A percentile compares a stretch with the other conserved stretches of the same genome.
Evolutionary conservation across 2,113 vertebrate genomes (phyloP).

Genomic region (Festucalex cinctus): DNA sequence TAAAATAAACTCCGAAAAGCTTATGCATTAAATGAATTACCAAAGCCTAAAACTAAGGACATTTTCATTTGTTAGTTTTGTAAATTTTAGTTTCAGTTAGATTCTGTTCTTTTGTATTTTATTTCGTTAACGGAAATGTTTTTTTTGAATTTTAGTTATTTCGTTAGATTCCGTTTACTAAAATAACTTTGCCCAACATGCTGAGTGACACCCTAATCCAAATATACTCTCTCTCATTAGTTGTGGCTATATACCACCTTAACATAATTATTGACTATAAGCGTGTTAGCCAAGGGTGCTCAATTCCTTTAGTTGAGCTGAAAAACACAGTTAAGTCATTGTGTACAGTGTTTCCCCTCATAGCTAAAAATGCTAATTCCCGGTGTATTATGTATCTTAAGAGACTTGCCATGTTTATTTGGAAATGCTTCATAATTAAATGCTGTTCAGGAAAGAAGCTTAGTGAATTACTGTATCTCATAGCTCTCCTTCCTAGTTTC

Average conservation of each 20-base stretch:
- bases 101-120: no score
- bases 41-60: no score
- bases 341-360: background rate
- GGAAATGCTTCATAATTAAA: background rate
- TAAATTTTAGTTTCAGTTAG: no score
- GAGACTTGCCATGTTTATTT: conserved; percentile 2
- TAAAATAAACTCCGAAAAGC: no score
- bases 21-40: no score
- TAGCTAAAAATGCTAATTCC: background rate
- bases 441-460: conserved; percentile 4
- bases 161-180: no score
- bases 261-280: background rate
- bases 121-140: no score
- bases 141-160: no score
- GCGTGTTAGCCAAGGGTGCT: background rate
- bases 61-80: no score
- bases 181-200: no score
- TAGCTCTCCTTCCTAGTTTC: background rate
- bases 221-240: background rate
- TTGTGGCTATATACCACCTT: background rate
- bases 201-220: no score
- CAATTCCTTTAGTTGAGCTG: background rate
- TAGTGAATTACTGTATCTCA: background rate
- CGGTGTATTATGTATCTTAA: background rate
- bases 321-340: background rate